Evolutionary conservation across 1,140 invertebrate species (phyloP).

Genomic region (Bombyx mandarina): DNA sequence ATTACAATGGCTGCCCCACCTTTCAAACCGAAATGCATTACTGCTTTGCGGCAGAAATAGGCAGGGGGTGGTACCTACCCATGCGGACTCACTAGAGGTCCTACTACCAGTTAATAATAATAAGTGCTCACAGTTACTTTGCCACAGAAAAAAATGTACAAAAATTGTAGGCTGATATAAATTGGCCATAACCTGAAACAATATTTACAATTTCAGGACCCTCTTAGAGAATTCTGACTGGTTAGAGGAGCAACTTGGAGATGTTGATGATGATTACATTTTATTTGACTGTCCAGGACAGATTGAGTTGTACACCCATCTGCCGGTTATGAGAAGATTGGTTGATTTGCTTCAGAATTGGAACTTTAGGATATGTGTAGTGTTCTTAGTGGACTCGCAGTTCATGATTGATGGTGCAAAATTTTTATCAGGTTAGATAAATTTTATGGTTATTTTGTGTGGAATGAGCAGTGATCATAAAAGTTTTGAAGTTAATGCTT

Average conservation of each 20-base stretch:
- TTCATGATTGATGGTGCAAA: conserved; percentile 97
- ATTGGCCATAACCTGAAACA: no score
- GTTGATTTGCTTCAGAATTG: conserved; percentile 87
- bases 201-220: conserved; percentile 74
- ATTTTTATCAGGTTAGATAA: conserved; percentile 82
- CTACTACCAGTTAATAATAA: no score
- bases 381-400: conserved; percentile 96
- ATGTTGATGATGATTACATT: conserved; percentile 92
- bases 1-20: no score
- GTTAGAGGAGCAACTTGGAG: conserved; percentile 87
- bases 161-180: no score
- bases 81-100: no score
- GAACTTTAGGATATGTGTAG: conserved; percentile 92
- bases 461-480: no score
- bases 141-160: no score
- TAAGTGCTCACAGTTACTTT: no score
- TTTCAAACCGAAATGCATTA: no score
- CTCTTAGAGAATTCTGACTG: conserved; percentile 92
- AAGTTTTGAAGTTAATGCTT: no score
- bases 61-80: no score
- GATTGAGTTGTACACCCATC: conserved; percentile 98
- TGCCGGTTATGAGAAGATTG: conserved; percentile 89
- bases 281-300: conserved; percentile 99
- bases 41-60: no score
- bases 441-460: neutral